Base-by-base conservation (phyloP, 2,888 invertebrate genomes). In the Sceliomorpha sp. region DNA sequence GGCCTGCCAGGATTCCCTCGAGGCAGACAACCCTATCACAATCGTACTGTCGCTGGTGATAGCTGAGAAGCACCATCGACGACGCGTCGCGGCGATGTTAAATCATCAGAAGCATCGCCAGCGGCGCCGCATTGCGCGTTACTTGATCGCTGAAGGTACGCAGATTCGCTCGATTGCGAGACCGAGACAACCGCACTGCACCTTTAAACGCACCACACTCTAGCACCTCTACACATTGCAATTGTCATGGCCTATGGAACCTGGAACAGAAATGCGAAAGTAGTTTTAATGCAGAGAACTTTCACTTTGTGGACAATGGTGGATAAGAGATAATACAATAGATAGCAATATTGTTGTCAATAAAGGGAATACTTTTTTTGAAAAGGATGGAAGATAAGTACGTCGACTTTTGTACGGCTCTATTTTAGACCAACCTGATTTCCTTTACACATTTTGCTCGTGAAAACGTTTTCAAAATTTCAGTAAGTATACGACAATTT, bases 231-330 rank as follows among this genome's bases (percentile, higher is more conserved):
- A 83, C 85, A 85, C 90, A 89, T 90, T 90, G 90, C 91, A 91
- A 92, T 91, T 92, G 93, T 93, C 93, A 93, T 93, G 93, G 93
- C 92, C 93, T 93, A 90, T 93, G 93, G 91, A 93, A 93, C 91
- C 93, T 93, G 90, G 4, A 88, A 88, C 44, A 32, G 14, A 59
- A 67, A 45, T 20, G 20, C 20, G 5, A 20, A 20, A 2, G 20
- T 20, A 20, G 20, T 20, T 20, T 20, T 5, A 20, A 5, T 20
- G n/a, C n/a, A 29, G 4, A 5, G 9, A 29, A 5, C 6, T 7
- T 29, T 29, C 4, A 29, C 24, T 6, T 24, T 24, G 4, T 6
- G 24, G 24, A n/a, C n/a, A n/a, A n/a, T n/a, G n/a, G n/a, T n/a
- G n/a, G n/a, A n/a, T n/a, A n/a, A n/a, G n/a, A n/a, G n/a, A n/a